Evolutionary conservation across 2,888 invertebrate species (phyloP), one percentile per base, ranked within the genome.

Genomic region (Deilephila elpenor): DNA sequence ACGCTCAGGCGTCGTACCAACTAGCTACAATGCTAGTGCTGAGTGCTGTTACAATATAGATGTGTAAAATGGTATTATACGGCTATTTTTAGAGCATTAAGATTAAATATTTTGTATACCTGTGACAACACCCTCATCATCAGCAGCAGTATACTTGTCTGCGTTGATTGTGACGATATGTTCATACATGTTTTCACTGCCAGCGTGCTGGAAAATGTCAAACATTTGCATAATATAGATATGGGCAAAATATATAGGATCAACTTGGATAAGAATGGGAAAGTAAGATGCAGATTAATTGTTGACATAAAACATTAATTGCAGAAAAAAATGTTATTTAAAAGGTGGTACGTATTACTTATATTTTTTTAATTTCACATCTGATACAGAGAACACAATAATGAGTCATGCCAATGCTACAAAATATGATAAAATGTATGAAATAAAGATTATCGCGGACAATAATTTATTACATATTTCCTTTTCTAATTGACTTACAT

Each of bases 81-180:
- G 3, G n/a, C 19, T 67, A 19, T 14, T 25, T 25, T 25, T 7
- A 32, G 29, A 44, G 44, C 1, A 14, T 44, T 44, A 14, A 11
- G n/a, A 0, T 25, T n/a, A 53, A 19, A 56, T 20, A 32, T 44
- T 44, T 64, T 51, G 70, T 73, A 81, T 91, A 91, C 98, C 98
- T 64, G 97, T 97, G 0, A 97, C 97, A 78, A 97, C 95, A 5
- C 96, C 96, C 11, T 96, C 95, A 0, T 95, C 94, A 87, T 98
- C 97, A 0, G 96, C 95, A 2, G 96, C 96, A 0, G 97, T 97
- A 81, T 96, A 97, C 76, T 96, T 95, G 87, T 98, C 97, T 3
- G 98, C 98, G 84, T 97, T 97, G 56, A 98, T 95, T 25, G 95
- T 95, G 60, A 98, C 90, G 37, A 95, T 91, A 86, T 98, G 98